Percentiles rank a stretch among this genome's conserved stretches.
Conservation (phyloP, 2,113 vertebrate genomes). For the Melozone crissalis region DNA sequence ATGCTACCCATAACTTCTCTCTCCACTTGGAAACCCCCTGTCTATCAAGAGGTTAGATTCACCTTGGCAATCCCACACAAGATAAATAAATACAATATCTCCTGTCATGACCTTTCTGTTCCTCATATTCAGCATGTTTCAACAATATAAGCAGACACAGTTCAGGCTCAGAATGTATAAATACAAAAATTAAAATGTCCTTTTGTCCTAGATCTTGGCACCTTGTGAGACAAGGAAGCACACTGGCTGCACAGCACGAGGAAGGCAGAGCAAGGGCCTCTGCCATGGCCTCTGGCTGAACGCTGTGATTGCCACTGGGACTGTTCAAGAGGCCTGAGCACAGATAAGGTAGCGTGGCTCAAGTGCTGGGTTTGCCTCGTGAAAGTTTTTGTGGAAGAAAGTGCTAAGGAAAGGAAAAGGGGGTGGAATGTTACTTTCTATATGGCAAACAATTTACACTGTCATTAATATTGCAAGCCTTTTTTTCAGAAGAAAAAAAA, state of each 20-base stretch:
- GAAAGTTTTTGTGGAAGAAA: conserved; percentile 69
- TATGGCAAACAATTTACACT: conserved; percentile 85
- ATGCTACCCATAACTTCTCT: background rate
- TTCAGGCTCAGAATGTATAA: conserved; percentile 1
- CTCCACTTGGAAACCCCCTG: background rate
- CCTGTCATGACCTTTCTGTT: background rate
- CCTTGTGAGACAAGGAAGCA: background rate
- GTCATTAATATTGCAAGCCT: conserved; percentile 91
- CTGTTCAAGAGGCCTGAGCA: background rate
- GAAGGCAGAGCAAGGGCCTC: background rate
- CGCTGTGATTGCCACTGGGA: background rate
- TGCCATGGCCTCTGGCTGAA: background rate
- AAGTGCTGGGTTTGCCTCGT: background rate
- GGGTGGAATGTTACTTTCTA: conserved; percentile 68
- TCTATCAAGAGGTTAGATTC: conserved; percentile 31
- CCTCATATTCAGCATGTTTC: conserved; percentile 33
- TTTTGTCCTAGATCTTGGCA: conserved; percentile 17
- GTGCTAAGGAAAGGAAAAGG: conserved; percentile 1
- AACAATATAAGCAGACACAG: background rate
- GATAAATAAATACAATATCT: conserved; percentile 47
- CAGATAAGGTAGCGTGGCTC: background rate
- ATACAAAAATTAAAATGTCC: conserved; percentile 22
- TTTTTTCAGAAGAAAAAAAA: conserved; percentile 61
- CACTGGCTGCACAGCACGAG: background rate
- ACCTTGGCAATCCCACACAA: conserved; percentile 14